Conservation (phyloP, 2,888 invertebrate species). For the Synanthedon andrenaeformis region DNA sequence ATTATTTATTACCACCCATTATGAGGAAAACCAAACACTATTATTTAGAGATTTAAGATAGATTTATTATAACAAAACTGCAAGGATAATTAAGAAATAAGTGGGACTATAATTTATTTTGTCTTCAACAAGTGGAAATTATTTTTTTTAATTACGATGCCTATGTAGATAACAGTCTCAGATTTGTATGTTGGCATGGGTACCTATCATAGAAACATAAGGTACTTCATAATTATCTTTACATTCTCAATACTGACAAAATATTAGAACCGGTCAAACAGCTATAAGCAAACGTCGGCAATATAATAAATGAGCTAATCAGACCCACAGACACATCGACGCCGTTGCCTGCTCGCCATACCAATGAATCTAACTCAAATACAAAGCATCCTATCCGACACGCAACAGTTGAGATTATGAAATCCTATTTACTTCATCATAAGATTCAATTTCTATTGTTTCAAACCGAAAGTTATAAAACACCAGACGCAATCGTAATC, state of each 20-base stretch:
- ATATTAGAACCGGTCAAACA: background rate
- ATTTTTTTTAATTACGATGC: no score
- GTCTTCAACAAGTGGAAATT: no score
- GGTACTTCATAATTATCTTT: no score
- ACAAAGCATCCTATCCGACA: conserved; percentile 24
- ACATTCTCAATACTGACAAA: background rate
- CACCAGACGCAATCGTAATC: conserved; percentile 28
- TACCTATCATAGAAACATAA: no score
- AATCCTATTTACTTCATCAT: conserved; percentile 16
- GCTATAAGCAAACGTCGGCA: conserved; percentile 1
- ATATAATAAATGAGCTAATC: conserved; percentile 53
- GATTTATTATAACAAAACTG: no score
- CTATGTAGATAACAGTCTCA: no score
- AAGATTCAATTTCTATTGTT: conserved; percentile 16
- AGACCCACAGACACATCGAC: conserved; percentile 63
- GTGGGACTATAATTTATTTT: no score
- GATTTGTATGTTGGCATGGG: no score
- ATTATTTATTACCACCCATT: no score
- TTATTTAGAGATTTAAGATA: no score
- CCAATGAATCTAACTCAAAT: conserved; percentile 27
- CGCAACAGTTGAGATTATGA: conserved; percentile 4
- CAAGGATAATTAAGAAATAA: no score
- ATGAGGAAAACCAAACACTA: no score
- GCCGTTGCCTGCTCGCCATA: conserved; percentile 55
- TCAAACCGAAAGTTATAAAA: conserved; percentile 26